Evolutionary conservation across 2,113 vertebrate species (phyloP).

Genomic region (Ictalurus furcatus): DNA sequence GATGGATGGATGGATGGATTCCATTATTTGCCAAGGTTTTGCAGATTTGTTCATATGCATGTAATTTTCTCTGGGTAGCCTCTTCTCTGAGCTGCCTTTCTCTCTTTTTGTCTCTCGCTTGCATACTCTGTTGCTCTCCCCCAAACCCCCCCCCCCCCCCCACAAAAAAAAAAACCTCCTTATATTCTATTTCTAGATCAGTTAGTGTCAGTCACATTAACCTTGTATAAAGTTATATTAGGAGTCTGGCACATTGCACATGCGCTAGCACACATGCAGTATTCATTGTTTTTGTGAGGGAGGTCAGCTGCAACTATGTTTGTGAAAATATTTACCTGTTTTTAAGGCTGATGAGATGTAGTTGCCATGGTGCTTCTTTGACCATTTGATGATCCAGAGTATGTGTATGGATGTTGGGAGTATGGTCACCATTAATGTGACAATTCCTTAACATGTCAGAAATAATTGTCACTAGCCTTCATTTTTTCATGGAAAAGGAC

Average conservation of each 20-base stretch:
- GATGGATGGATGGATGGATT: not conserved
- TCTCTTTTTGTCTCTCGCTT: slow-evolving; percentile 11
- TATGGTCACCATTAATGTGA: slow-evolving; percentile 1
- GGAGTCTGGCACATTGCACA: slow-evolving; percentile 34
- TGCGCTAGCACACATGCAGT: not conserved
- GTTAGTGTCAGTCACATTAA: slow-evolving; percentile 49
- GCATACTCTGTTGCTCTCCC: not conserved
- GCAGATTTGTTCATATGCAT: slow-evolving; percentile 78
- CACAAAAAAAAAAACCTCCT: slow-evolving; percentile 3
- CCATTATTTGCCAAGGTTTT: slow-evolving; percentile 56
- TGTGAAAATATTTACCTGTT: slow-evolving; percentile 20
- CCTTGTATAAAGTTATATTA: slow-evolving; percentile 51
- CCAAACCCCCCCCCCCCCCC: not conserved
- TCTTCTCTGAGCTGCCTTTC: slow-evolving; percentile 30
- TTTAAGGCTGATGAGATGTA: slow-evolving; percentile 30
- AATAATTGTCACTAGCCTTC: not conserved
- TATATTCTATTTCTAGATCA: slow-evolving; percentile 49
- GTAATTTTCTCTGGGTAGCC: slow-evolving; percentile 69
- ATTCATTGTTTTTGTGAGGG: slow-evolving; percentile 41
- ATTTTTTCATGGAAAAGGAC: not conserved
- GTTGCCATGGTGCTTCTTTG: slow-evolving; percentile 48
- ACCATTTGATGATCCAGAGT: slow-evolving; percentile 21
- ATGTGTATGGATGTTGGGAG: not conserved
- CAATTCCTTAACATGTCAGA: slow-evolving; percentile 5
- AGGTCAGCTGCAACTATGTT: slow-evolving; percentile 5